Conservation (phyloP, 2,797 vertebrate species). For the Chiloscyllium punctatum region DNA sequence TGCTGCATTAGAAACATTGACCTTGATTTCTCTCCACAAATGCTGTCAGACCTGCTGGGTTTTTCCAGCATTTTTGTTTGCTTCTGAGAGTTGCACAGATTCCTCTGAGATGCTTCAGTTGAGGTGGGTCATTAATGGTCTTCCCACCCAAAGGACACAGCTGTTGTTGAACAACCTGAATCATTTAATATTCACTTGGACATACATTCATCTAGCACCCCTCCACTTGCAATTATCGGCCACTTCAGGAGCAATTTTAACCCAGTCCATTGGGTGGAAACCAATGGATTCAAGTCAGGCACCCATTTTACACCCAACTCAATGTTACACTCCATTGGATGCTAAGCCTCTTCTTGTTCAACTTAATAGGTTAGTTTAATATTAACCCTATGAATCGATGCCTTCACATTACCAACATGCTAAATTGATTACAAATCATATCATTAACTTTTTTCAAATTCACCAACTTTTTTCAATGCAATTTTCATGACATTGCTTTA, state of each 20-base stretch:
- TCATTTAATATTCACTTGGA: neutral
- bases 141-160: neutral
- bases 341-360: neutral
- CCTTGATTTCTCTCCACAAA: too few relatives aligned
- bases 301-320: neutral
- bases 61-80: too few relatives aligned
- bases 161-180: neutral
- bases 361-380: neutral
- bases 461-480: neutral
- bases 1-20: too few relatives aligned
- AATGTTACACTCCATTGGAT: neutral
- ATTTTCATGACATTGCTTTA: neutral
- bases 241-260: neutral
- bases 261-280: neutral
- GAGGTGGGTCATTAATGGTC: neutral
- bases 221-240: neutral
- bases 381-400: neutral
- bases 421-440: neutral
- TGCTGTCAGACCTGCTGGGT: too few relatives aligned
- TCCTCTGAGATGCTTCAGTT: neutral
- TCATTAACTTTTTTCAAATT: neutral
- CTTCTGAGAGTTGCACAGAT: neutral
- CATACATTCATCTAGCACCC: neutral
- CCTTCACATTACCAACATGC: neutral
- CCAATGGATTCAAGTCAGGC: neutral